Evolutionary conservation across 2,113 vertebrate genomes (phyloP).

Genomic region (Guaruba guarouba): DNA sequence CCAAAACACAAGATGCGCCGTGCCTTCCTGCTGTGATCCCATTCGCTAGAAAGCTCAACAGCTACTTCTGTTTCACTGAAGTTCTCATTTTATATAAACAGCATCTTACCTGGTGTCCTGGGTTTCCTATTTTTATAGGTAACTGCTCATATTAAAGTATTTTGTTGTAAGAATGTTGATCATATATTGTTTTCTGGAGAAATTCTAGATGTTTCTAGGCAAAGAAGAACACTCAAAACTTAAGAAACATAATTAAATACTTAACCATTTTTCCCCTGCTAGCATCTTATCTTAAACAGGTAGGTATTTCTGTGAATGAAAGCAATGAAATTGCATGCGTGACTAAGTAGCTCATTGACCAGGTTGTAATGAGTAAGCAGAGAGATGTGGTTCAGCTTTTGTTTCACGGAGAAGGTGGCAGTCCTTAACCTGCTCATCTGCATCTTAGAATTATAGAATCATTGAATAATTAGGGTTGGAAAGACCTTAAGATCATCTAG

Average conservation of each 20-base stretch:
- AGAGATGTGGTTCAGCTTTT: background rate
- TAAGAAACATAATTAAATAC: background rate
- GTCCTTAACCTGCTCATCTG: background rate
- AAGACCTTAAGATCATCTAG: too few relatives aligned
- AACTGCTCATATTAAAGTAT: background rate
- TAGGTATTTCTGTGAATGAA: background rate
- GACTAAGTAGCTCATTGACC: background rate
- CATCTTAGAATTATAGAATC: background rate
- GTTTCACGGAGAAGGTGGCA: background rate
- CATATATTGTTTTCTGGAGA: background rate
- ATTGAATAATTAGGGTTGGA: too few relatives aligned
- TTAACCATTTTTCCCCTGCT: background rate
- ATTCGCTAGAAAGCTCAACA: background rate
- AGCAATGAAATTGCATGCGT: background rate
- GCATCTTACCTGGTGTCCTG: background rate
- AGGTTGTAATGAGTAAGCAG: background rate
- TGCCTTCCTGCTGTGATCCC: background rate
- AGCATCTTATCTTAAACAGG: background rate
- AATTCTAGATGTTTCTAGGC: background rate
- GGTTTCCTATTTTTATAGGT: background rate
- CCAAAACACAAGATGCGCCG: background rate
- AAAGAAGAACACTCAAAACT: background rate
- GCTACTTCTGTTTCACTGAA: background rate
- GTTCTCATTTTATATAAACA: background rate
- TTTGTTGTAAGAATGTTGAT: background rate